A percentile compares a stretch with the other conserved stretches of the same genome.
phyloP scores from a whole-genome alignment of 2,113 vertebrate genomes.

The Diadophis punctatus region DNA sequence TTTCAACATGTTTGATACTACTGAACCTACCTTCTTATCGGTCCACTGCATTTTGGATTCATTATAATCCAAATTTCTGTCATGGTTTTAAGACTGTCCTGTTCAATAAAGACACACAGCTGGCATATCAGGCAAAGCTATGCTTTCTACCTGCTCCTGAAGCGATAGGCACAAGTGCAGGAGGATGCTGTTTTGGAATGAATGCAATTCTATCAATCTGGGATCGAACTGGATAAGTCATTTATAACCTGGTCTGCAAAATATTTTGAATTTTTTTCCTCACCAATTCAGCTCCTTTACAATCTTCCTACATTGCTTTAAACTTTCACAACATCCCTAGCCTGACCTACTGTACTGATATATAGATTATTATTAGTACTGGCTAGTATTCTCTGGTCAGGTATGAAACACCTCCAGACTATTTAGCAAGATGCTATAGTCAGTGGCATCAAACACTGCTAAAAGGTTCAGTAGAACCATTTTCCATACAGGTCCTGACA shows the following conservation, averaged over 20 bases:
- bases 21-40: neutral
- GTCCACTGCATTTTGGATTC: neutral
- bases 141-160: neutral
- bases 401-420: neutral
- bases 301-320: neutral
- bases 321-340: neutral
- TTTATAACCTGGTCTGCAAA: neutral
- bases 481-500: neutral
- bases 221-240: neutral
- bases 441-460: neutral
- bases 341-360: neutral
- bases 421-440: neutral
- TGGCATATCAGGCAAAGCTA: neutral
- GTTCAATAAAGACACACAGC: neutral
- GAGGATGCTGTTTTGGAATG: neutral
- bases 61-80: neutral
- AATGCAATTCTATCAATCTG: neutral
- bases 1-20: neutral
- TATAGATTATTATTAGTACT: neutral
- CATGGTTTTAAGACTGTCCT: neutral
- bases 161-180: neutral
- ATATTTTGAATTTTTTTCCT: too few species aligned
- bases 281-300: neutral
- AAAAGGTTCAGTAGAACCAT: neutral
- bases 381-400: neutral